phyloP scores from a whole-genome alignment of 2,888 invertebrate species.

The Melipona bicolor region DNA sequence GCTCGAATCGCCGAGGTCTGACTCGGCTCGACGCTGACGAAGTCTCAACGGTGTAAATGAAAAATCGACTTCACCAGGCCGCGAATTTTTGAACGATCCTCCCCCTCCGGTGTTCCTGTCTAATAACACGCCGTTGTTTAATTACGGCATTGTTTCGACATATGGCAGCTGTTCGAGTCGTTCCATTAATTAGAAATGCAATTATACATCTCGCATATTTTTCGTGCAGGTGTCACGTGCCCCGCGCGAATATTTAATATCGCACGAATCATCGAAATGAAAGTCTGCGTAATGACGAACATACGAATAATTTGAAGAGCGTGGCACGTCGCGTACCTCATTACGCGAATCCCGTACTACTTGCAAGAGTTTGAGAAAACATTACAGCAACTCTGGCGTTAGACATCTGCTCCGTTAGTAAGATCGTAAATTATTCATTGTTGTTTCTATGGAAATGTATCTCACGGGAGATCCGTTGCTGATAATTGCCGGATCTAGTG shows the following conservation, averaged over 20 bases:
- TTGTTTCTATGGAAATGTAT: constrained; percentile 7
- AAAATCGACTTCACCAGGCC: background rate
- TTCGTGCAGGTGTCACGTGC: constrained; percentile 15
- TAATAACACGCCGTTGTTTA: background rate
- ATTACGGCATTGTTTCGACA: constrained; percentile 3
- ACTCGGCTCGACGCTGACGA: no score
- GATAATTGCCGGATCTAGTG: background rate
- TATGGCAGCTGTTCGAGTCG: background rate
- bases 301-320: background rate
- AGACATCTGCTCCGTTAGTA: background rate
- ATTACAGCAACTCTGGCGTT: background rate
- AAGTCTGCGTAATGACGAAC: background rate
- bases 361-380: background rate
- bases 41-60: no score
- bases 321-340: background rate
- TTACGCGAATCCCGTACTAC: background rate
- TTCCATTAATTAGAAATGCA: constrained; percentile 35
- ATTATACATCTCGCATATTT: constrained; percentile 27
- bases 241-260: constrained; percentile 26
- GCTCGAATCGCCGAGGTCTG: no score
- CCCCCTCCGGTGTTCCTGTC: no score
- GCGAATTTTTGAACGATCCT: constrained; percentile 1
- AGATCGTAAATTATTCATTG: constrained; percentile 26
- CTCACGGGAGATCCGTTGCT: background rate
- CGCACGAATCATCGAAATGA: background rate